Evolutionary conservation across 2,888 invertebrate genomes (phyloP), one percentile per base, ranked within the genome.

Genomic region (Phania funesta): DNA sequence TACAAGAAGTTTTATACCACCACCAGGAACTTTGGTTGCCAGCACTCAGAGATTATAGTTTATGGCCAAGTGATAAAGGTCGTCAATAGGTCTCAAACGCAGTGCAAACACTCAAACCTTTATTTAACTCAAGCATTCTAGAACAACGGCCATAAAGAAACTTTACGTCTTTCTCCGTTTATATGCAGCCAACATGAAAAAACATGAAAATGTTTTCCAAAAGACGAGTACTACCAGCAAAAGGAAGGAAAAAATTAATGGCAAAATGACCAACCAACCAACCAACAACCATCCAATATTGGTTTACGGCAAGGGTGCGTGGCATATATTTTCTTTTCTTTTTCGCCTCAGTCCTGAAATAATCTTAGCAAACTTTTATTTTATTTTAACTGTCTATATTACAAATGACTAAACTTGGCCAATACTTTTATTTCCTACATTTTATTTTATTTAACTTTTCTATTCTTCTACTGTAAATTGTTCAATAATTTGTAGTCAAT

Each of bases 11-110:
- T 62, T 54, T 77, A 64, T 74, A n/a, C 20, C 32, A n/a, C 20
- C 32, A 58, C 65, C 20, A 46, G 64, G 11, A 38, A 35, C 35
- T 81, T 88, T 87, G 82, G 84, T 86, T 89, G 89, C 89, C 88
- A 88, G 87, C 87, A 86, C 86, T 86, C 86, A 86, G 84, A 87
- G 89, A 89, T 89, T 89, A 89, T 89, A 87, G 87, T 89, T 89
- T 89, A 89, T 88, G 89, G 85, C 85, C 87, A 78, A 83, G 87
- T 85, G 78, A 89, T 89, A 89, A 89, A 89, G 89, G 89, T 89
- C 89, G 89, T 89, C 89, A 88, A 88, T 87, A 85, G 89, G 89
- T 89, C 89, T 88, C 89, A 85, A 67, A 78, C 82, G 74, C 74
- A 82, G 32, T 70, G 58, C 41, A 67, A 35, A 73, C 64, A 46